phyloP scores from a whole-genome alignment of 2,888 invertebrate species.

The Lepidonotus clava region DNA sequence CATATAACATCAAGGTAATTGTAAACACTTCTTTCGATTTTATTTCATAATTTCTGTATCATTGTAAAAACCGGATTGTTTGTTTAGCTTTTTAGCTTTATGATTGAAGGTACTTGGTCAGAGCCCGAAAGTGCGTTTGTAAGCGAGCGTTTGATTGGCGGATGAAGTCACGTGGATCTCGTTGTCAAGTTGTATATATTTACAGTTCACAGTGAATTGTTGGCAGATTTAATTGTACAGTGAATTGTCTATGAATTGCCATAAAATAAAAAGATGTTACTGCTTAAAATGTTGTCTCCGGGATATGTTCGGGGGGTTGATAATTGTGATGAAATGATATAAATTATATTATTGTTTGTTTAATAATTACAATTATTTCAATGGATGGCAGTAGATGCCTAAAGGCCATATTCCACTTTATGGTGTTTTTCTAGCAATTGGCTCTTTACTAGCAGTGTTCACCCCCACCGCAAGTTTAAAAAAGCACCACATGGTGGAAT shows the following conservation, averaged over 20 bases:
- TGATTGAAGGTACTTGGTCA: not conserved
- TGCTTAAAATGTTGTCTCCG: no score
- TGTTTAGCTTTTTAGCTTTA: not conserved
- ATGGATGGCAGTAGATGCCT: no score
- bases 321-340: not conserved
- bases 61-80: not conserved
- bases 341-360: not conserved
- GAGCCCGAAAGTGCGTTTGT: not conserved
- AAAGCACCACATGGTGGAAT: no score
- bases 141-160: not conserved
- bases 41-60: not conserved
- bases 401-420: no score
- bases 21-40: no score
- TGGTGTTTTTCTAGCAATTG: no score
- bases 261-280: conserved; percentile 3
- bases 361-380: no score
- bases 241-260: not conserved
- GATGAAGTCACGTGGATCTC: not conserved
- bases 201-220: not conserved
- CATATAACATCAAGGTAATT: no score
- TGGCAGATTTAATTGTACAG: not conserved
- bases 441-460: no score
- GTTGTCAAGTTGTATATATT: not conserved
- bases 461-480: no score
- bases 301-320: not conserved